phyloP scores from a whole-genome alignment of 1,140 invertebrate species.

The Atta texana region DNA sequence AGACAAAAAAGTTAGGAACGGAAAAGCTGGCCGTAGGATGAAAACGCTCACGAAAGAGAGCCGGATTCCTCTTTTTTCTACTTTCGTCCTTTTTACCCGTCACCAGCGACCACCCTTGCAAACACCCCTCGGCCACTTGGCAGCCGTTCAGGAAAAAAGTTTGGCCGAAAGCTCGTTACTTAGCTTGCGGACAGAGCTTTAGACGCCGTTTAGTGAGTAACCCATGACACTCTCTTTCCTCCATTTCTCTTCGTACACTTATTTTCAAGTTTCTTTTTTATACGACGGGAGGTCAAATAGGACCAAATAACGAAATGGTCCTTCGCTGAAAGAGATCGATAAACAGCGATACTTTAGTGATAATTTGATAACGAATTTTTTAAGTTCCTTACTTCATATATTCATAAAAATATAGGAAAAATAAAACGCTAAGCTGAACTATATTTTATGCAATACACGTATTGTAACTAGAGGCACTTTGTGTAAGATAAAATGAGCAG shows the following conservation, averaged over 20 bases:
- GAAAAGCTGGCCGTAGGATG: conserved; percentile 70
- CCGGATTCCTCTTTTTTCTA: conserved; percentile 66
- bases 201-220: conserved; percentile 76
- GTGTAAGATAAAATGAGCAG: conserved; percentile 5
- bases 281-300: conserved; percentile 58
- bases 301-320: conserved; percentile 61
- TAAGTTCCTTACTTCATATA: background rate
- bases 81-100: conserved; percentile 58
- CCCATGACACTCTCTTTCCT: conserved; percentile 63
- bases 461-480: conserved; percentile 17
- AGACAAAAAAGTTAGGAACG: conserved; percentile 70
- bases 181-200: conserved; percentile 79
- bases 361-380: background rate
- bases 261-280: conserved; percentile 52
- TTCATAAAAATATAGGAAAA: conserved; percentile 31
- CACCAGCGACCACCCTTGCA: conserved; percentile 45
- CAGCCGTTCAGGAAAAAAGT: conserved; percentile 80
- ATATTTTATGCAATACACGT: conserved; percentile 6
- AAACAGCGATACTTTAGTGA: conserved; percentile 18
- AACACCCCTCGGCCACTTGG: conserved; percentile 77
- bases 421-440: conserved; percentile 21
- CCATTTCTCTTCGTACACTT: conserved; percentile 26
- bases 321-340: conserved; percentile 54
- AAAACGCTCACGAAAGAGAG: conserved; percentile 70
- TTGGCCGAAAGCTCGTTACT: conserved; percentile 80